A percentile compares a stretch with the other conserved stretches of the same genome.
Conservation (phyloP, 1,140 invertebrate species). For the Drosophila carrolli region DNA sequence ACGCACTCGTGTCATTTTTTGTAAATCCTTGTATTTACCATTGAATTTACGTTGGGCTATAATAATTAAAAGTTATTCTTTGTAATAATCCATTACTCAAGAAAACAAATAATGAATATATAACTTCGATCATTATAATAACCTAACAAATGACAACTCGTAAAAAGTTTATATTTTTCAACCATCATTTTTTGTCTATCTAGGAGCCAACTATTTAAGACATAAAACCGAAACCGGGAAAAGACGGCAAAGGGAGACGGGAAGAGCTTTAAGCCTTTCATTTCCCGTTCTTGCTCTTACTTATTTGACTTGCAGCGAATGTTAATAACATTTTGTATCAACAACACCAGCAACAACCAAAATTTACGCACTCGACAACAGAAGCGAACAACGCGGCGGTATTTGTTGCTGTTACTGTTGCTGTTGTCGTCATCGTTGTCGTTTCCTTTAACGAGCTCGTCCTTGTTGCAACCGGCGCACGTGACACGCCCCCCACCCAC, state of each 20-base stretch:
- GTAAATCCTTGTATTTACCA: too few relatives aligned
- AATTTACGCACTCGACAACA: conserved; percentile 77
- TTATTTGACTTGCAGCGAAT: conserved; percentile 71
- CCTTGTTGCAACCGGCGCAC: conserved; percentile 73
- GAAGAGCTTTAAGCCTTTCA: neutral
- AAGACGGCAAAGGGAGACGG: neutral
- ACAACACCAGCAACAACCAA: conserved; percentile 55
- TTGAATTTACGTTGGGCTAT: too few relatives aligned
- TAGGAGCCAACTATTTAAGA: neutral
- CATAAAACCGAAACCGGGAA: neutral
- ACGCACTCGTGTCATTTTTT: too few relatives aligned
- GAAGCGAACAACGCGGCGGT: conserved; percentile 35
- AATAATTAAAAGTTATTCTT: too few relatives aligned
- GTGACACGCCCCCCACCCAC: conserved; percentile 40
- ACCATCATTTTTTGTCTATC: neutral
- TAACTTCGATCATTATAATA: too few relatives aligned
- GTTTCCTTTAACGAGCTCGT: conserved; percentile 81
- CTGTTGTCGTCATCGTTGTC: conserved; percentile 53
- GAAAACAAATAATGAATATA: too few relatives aligned
- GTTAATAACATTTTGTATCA: conserved; percentile 75
- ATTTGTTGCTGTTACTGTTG: conserved; percentile 33
- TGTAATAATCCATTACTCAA: too few relatives aligned
- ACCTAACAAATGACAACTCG: too few relatives aligned
- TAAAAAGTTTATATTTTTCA: neutral
- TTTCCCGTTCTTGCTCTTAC: conserved; percentile 5